Evolutionary conservation across 2,113 vertebrate genomes (phyloP).

Genomic region (Notechis scutatus): DNA sequence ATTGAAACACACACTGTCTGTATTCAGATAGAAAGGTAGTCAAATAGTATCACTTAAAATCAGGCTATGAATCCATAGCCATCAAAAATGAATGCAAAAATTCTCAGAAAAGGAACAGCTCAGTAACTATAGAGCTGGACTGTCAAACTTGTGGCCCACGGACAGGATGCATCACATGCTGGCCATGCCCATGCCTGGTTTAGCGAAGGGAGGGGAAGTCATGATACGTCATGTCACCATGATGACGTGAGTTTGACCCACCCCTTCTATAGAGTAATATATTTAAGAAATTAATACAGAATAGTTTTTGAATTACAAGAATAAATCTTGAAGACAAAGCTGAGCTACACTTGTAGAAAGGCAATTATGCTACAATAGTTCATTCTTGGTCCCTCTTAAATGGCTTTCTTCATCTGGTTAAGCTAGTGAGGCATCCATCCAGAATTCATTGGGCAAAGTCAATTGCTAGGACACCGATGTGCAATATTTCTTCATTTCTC

Average conservation of each 20-base stretch:
- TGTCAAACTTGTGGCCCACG: too few relatives aligned
- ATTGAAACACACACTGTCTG: neutral
- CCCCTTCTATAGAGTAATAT: neutral
- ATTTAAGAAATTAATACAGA: neutral
- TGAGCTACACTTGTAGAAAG: neutral
- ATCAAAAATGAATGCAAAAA: neutral
- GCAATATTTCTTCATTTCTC: neutral
- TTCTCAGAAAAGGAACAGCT: neutral
- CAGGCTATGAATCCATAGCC: neutral
- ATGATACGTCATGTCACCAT: too few relatives aligned
- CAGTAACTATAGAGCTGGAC: neutral
- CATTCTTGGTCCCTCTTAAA: too few relatives aligned
- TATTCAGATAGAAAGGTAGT: neutral
- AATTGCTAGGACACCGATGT: neutral
- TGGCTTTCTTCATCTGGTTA: neutral
- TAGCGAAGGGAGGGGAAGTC: too few relatives aligned
- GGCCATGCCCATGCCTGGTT: too few relatives aligned
- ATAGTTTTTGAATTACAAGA: neutral
- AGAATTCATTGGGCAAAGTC: neutral
- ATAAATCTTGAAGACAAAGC: neutral
- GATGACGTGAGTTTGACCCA: too few relatives aligned
- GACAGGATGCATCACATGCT: too few relatives aligned
- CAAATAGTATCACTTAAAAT: neutral
- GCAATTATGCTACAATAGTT: neutral
- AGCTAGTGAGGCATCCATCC: neutral